These are phyloP conservation scores for Campoletis raptor DNA, from an alignment of 2,888 invertebrate species.

Conservation along the genomic window DNA sequence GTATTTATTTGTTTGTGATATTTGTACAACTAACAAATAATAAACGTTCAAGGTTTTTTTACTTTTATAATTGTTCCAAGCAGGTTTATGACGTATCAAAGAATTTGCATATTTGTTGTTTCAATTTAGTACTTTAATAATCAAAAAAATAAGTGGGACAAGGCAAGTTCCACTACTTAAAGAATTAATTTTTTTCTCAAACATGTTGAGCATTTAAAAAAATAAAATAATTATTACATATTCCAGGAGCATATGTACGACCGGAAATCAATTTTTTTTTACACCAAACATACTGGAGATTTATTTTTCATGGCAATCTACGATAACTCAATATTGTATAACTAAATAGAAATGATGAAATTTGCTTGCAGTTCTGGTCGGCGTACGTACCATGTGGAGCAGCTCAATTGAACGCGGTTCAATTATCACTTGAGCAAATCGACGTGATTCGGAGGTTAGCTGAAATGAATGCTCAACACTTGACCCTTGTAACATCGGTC, in stretches of 20 bases:
- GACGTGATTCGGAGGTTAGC: slow-evolving; percentile 92
- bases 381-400: slow-evolving; percentile 95
- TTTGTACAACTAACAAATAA: too few species aligned
- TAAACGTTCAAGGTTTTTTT: too few species aligned
- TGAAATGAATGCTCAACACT: slow-evolving; percentile 91
- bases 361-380: slow-evolving; percentile 91
- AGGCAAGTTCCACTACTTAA: too few species aligned
- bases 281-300: neutral
- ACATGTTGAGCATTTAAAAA: neutral
- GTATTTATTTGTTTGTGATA: too few species aligned
- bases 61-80: too few species aligned
- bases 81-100: too few species aligned
- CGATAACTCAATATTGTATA: neutral
- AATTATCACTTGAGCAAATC: slow-evolving; percentile 94
- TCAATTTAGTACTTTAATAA: too few species aligned
- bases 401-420: slow-evolving; percentile 93
- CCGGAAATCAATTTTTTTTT: neutral
- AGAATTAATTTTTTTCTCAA: too few species aligned
- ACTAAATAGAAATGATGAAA: slow-evolving; percentile 34
- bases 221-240: neutral
- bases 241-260: neutral
- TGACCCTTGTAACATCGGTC: slow-evolving; percentile 89
- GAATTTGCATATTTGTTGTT: too few species aligned
- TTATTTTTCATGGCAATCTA: neutral
- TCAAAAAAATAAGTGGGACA: too few species aligned